Conservation (phyloP, 92 coral and sea anemone genomes). For the Palythoa grandis region DNA sequence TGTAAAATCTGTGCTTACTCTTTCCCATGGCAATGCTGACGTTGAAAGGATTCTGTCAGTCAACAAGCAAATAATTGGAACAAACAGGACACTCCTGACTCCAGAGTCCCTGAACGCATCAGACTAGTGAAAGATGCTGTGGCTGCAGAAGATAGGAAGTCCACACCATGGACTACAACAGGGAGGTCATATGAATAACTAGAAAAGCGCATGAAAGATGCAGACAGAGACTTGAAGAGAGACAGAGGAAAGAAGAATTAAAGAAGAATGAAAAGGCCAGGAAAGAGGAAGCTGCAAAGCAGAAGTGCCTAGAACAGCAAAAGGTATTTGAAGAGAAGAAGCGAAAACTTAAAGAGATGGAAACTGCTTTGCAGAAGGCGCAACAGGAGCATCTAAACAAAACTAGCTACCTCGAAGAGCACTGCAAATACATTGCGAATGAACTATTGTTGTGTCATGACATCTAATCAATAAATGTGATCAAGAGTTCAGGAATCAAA, state of each 20-base stretch:
- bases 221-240: constrained; percentile 46
- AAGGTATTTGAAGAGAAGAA: constrained; percentile 43
- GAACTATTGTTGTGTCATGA: constrained; percentile 22
- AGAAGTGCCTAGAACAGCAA: constrained; percentile 40
- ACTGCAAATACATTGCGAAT: constrained; percentile 8
- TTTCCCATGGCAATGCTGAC: constrained; percentile 40
- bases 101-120: constrained; percentile 35
- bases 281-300: constrained; percentile 33
- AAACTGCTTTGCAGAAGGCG: too few relatives aligned
- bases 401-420: constrained; percentile 20
- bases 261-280: constrained; percentile 45
- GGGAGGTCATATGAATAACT: constrained; percentile 23
- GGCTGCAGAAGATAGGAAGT: constrained; percentile 44
- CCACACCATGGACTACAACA: constrained; percentile 44
- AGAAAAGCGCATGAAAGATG: constrained; percentile 38
- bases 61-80: constrained; percentile 52
- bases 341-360: too few relatives aligned
- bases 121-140: constrained; percentile 48
- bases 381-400: too few relatives aligned
- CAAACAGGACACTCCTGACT: constrained; percentile 24
- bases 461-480: constrained; percentile 27
- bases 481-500: constrained; percentile 27
- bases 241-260: constrained; percentile 45
- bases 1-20: constrained; percentile 26
- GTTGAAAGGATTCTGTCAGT: constrained; percentile 48